A percentile compares a stretch with the other conserved stretches of the same genome.
phyloP scores from a whole-genome alignment of 2,888 invertebrate species.

The Drosophila flavopinicola region DNA sequence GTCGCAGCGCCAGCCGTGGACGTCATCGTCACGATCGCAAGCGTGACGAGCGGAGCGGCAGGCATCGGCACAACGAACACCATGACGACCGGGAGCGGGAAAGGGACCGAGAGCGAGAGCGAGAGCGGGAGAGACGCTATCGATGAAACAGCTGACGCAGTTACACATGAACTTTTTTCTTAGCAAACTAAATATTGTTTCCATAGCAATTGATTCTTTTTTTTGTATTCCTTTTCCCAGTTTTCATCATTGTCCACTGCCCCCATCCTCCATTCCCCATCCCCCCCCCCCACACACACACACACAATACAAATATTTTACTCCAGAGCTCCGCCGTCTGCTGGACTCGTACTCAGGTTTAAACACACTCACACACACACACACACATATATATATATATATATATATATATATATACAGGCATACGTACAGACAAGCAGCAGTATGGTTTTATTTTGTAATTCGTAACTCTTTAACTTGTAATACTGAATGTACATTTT shows the following conservation, averaged over 20 bases:
- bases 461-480: conserved; percentile 44
- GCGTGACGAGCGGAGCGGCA: conserved; percentile 59
- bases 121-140: conserved; percentile 63
- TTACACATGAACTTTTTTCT: background rate
- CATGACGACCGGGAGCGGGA: conserved; percentile 56
- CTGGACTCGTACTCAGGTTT: conserved; percentile 64
- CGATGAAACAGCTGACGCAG: conserved; percentile 53
- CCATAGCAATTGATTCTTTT: conserved; percentile 22
- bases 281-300: background rate
- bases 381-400: conserved; percentile 6
- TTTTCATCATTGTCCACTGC: conserved; percentile 17
- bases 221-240: background rate
- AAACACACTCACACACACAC: conserved; percentile 22
- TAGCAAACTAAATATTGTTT: conserved; percentile 36
- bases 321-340: conserved; percentile 8
- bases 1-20: conserved; percentile 68
- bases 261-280: background rate
- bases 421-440: conserved; percentile 14
- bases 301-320: conserved; percentile 1
- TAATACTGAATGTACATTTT: conserved; percentile 54
- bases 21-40: conserved; percentile 66
- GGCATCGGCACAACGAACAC: conserved; percentile 54
- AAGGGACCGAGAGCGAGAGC: conserved; percentile 24
- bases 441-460: conserved; percentile 45
- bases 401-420: conserved; percentile 2